Evolutionary conservation across 30 jellyfish, hydroid and myxozoan genomes (phyloP).

Genomic region (Cassiopea andromeda): DNA sequence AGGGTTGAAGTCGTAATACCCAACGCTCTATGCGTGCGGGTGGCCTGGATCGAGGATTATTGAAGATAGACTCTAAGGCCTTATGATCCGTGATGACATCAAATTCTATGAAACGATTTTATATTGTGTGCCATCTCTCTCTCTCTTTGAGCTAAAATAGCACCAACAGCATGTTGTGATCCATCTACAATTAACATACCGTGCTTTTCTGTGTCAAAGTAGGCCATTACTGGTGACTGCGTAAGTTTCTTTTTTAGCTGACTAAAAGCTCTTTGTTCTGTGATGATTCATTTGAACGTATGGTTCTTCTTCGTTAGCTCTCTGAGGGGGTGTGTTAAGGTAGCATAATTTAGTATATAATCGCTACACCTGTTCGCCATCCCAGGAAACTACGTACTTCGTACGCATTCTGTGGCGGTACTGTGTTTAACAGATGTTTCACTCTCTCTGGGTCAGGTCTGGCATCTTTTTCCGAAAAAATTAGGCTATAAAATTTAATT

Average conservation of each 20-base stretch:
- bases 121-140: conserved; percentile 18
- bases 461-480: conserved; percentile 38
- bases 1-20: conserved; percentile 34
- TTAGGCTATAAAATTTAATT: conserved; percentile 53
- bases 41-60: too few species aligned
- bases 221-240: conserved; percentile 57
- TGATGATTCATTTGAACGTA: conserved; percentile 6
- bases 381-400: conserved; percentile 1
- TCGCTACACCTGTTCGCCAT: conserved; percentile 50
- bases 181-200: conserved; percentile 46
- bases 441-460: conserved; percentile 66
- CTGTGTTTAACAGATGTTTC: conserved; percentile 24
- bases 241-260: conserved; percentile 43
- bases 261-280: conserved; percentile 21
- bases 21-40: too few species aligned
- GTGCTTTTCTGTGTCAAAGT: conserved; percentile 54
- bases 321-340: conserved; percentile 48
- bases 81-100: not conserved
- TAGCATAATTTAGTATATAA: conserved; percentile 15
- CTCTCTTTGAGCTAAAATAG: conserved; percentile 39
- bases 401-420: not conserved
- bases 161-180: conserved; percentile 32
- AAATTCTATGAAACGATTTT: conserved; percentile 42
- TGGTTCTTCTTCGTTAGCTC: conserved; percentile 42
- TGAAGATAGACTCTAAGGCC: too few species aligned